These are phyloP conservation scores for Ahaetulla prasina DNA, from an alignment of 2,113 vertebrate species.

Conservation along the genomic window DNA sequence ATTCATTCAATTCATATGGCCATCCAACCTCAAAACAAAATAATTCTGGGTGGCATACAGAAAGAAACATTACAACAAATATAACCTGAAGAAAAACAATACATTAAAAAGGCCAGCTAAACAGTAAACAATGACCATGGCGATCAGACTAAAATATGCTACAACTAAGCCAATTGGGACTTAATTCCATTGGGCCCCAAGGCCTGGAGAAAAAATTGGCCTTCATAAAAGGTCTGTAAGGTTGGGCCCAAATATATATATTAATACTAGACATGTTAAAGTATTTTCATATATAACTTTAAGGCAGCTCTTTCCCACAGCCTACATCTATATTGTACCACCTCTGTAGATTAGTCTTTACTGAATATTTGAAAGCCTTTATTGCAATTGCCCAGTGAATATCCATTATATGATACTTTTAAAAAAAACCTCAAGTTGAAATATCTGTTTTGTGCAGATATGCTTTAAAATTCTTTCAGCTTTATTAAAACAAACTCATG, in stretches of 20 bases:
- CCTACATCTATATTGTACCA: not conserved
- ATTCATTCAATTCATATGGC: not conserved
- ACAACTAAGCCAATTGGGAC: not conserved
- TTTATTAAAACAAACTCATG: not conserved
- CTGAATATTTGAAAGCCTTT: not conserved
- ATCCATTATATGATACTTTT: not conserved
- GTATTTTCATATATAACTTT: not conserved
- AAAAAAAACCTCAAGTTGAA: not conserved
- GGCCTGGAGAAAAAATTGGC: not conserved
- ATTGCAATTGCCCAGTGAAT: not conserved
- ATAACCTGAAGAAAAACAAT: not conserved
- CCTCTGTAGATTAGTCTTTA: not conserved
- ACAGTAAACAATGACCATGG: not conserved
- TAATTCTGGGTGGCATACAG: not conserved
- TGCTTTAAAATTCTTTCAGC: not conserved
- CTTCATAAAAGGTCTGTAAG: not conserved
- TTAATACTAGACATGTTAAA: not conserved
- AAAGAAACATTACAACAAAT: not conserved
- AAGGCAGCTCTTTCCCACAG: not conserved
- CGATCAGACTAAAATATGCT: not conserved
- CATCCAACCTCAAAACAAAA: not conserved
- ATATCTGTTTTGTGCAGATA: not conserved
- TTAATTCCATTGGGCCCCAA: not conserved
- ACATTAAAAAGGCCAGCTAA: not conserved
- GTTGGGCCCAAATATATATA: not conserved